phyloP scores from a whole-genome alignment of 2,113 vertebrate species.

The Vidua chalybeata region DNA sequence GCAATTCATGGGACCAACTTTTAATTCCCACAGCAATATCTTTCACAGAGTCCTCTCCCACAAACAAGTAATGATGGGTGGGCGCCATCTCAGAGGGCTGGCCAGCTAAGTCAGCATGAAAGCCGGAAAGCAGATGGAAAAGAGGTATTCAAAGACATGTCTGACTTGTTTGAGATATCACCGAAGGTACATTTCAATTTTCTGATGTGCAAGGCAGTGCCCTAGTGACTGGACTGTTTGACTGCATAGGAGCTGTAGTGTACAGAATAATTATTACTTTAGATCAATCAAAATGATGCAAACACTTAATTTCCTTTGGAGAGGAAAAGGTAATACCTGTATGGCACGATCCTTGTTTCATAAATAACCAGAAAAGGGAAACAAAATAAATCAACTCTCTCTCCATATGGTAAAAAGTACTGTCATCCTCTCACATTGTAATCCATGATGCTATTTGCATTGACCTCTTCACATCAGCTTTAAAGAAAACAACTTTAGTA shows the following conservation, averaged over 20 bases:
- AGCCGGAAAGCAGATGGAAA: background rate
- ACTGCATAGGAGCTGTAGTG: background rate
- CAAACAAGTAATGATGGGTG: background rate
- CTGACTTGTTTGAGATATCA: background rate
- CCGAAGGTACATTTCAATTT: background rate
- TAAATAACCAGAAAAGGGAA: conserved; percentile 59
- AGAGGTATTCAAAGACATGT: background rate
- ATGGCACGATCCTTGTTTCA: conserved; percentile 41
- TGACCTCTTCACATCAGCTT: conserved; percentile 64
- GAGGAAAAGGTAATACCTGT: conserved; percentile 46
- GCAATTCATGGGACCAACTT: background rate
- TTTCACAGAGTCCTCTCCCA: background rate
- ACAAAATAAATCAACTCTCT: conserved; percentile 48
- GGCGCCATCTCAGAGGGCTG: background rate
- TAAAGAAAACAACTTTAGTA: conserved; percentile 70
- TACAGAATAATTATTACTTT: conserved; percentile 44
- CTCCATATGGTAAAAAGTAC: conserved; percentile 61
- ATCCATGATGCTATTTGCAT: conserved; percentile 10
- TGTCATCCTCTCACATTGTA: conserved; percentile 52
- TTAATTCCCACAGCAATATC: background rate
- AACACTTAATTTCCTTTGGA: conserved; percentile 51
- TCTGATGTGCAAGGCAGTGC: background rate
- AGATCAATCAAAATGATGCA: conserved; percentile 57
- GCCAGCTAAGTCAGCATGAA: background rate
- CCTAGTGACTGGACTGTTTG: background rate